phyloP scores from a whole-genome alignment of 2,113 vertebrate genomes.

The Cyanocitta stelleri region DNA sequence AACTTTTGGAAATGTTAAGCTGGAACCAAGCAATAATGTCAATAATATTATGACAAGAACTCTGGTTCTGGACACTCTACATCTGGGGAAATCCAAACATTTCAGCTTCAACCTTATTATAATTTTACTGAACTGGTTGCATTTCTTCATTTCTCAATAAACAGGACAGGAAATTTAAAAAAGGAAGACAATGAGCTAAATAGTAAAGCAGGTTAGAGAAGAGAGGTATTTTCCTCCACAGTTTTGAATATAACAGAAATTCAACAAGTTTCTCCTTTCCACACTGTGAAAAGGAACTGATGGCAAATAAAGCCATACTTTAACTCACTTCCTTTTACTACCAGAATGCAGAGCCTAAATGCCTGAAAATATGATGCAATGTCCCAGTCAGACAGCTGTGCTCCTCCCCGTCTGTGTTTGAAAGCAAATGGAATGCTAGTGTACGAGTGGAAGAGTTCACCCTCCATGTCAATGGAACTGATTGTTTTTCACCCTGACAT shows the following conservation, averaged over 20 bases:
- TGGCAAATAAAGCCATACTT: not conserved
- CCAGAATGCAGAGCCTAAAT: not conserved
- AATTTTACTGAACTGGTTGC: not conserved
- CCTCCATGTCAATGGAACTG: not conserved
- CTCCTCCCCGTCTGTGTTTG: not conserved
- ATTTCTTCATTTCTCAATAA: not conserved
- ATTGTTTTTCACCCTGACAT: constrained; percentile 19
- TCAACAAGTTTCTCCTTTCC: not conserved
- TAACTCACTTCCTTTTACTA: not conserved
- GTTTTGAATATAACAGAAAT: not conserved
- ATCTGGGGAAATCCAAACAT: not conserved
- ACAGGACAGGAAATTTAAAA: not conserved
- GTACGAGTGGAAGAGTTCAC: not conserved
- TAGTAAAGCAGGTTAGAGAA: not conserved
- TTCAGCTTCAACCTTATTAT: not conserved
- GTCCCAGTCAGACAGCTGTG: not conserved
- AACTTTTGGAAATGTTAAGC: not conserved
- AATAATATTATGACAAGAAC: not conserved
- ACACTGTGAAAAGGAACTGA: not conserved
- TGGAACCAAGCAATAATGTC: not conserved
- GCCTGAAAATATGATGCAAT: not conserved
- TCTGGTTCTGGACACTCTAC: not conserved
- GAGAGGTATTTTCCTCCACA: not conserved
- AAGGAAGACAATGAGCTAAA: not conserved
- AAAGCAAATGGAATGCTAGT: not conserved